Percentiles rank a stretch among this genome's conserved stretches.
These are phyloP conservation scores for Bubalus kerabau DNA, from an alignment of 2,113 vertebrate species.

Conservation along the genomic window DNA sequence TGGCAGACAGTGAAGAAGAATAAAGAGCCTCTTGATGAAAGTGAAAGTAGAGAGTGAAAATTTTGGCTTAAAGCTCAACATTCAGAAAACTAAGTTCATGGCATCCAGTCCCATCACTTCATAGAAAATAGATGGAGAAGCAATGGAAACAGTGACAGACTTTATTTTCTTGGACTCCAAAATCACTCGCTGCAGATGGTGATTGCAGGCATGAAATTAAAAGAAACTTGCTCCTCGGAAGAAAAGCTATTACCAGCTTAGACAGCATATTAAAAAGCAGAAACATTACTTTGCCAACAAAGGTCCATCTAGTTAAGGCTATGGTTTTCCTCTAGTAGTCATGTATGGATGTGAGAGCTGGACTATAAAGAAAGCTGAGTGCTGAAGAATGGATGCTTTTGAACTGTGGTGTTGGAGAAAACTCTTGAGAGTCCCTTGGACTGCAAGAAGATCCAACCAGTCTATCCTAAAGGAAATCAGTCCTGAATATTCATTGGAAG, in stretches of 20 bases:
- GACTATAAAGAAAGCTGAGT: background rate
- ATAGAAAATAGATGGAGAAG: background rate
- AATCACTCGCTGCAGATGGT: background rate
- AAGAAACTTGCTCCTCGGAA: rapidly evolving
- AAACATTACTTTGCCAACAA: background rate
- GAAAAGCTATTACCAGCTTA: background rate
- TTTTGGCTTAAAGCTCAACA: background rate
- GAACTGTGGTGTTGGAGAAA: background rate
- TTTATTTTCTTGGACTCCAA: background rate
- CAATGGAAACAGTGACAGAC: background rate
- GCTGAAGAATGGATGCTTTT: background rate
- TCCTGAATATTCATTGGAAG: background rate
- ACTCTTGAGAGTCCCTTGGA: background rate
- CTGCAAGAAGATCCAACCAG: background rate
- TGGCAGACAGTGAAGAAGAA: too few relatives aligned
- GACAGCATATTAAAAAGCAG: background rate
- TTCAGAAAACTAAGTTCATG: background rate
- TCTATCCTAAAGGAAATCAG: background rate
- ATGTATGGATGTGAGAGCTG: background rate
- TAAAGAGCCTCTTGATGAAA: background rate
- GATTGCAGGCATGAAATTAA: background rate
- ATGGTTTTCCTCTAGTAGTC: background rate
- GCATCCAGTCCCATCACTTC: background rate
- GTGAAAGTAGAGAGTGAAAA: background rate
- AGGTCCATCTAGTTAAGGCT: background rate